Base-by-base conservation (phyloP, 2,888 invertebrate species). In the Gymnoscelis rufifasciata region DNA sequence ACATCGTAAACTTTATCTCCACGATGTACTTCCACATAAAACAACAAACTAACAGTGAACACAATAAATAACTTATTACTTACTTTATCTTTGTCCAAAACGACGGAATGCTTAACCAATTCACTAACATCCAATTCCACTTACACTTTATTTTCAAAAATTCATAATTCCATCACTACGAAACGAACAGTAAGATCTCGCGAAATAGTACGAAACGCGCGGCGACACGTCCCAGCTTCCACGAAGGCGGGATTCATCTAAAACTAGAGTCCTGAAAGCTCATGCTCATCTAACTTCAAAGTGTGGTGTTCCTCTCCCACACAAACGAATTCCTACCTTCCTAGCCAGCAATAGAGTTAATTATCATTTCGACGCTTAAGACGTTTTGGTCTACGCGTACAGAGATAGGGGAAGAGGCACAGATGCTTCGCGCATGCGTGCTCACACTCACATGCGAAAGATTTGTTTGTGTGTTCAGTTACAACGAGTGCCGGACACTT, bases 341-440 rank as follows among this genome's bases (percentile, higher is more conserved):
- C 1, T 0, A 0, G 0, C 1, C 1, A 0, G 0, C 0, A 0
- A 1, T 54, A 63, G 50, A 55, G 64, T 60, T 46, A 10, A 52
- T 55, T 48, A 37, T 59, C 7, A 15, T 10, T 6, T 37, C 27
- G 5, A 3, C 1, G 4, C 1, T 60, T 60, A 55, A 2, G 52
- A 31, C 63, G 38, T 71, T 76, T 35, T 38, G 43, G 49, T 50
- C 41, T 59, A 47, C 50, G 49, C 3, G 39, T 43, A 46, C 53
- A 14, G 38, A 78, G 76, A 76, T 74, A 78, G 78, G 76, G 78
- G 75, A 73, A 74, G 72, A 74, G 68, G 74, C 75, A 79, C 81
- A 84, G 87, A 87, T 84, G 88, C 83, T 83, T 83, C 71, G 83
- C 87, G 87, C 87, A 87, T 87, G 87, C 87, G 87, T 66, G 71